phyloP scores from a whole-genome alignment of 2,888 invertebrate genomes.

The Ceramica pisi region DNA sequence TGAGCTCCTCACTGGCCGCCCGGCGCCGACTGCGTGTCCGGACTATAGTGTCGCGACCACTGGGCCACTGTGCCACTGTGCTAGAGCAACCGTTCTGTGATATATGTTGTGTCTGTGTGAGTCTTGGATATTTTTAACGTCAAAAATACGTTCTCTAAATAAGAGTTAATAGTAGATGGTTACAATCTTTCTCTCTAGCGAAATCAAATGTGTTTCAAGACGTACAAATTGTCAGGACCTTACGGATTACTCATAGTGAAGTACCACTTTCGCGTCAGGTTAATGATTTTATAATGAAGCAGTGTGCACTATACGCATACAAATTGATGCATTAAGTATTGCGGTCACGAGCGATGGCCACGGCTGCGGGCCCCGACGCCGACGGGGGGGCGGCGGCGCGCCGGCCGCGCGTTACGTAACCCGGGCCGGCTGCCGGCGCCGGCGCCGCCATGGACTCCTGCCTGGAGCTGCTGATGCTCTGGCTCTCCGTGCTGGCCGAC shows the following conservation, averaged over 20 bases:
- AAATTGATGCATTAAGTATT: conserved; percentile 60
- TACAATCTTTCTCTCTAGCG: background rate
- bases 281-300: conserved; percentile 60
- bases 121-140: conserved; percentile 8
- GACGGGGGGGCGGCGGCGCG: conserved; percentile 6
- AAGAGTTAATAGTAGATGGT: conserved; percentile 18
- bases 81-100: conserved; percentile 5
- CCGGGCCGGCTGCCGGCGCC: background rate
- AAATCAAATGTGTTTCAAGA: background rate
- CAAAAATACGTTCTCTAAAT: background rate
- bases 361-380: conserved; percentile 22
- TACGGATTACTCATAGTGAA: conserved; percentile 39
- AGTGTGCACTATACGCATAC: conserved; percentile 55
- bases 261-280: conserved; percentile 46
- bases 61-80: conserved; percentile 13
- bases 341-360: conserved; percentile 67
- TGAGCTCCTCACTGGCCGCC: conserved; percentile 71
- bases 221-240: conserved; percentile 4
- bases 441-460: conserved; percentile 66
- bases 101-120: conserved; percentile 21
- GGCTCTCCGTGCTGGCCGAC: conserved; percentile 74
- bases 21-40: conserved; percentile 9
- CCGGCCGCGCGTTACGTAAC: conserved; percentile 25
- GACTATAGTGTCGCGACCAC: conserved; percentile 1
- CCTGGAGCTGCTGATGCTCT: conserved; percentile 73